Evolutionary conservation across 1,140 invertebrate genomes (phyloP).

Genomic region (Trichonephila clavata): DNA sequence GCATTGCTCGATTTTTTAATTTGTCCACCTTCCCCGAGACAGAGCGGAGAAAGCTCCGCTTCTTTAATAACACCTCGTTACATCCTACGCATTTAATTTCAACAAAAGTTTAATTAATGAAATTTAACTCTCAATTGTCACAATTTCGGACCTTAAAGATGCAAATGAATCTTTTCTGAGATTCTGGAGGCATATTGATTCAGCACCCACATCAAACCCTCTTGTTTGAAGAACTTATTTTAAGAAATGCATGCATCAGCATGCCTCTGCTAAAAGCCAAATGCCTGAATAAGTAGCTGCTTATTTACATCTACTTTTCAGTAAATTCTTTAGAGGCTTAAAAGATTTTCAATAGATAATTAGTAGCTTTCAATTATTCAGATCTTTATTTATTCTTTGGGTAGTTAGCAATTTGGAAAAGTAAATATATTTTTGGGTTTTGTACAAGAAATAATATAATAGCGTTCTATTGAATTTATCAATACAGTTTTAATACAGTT

Average conservation of each 20-base stretch:
- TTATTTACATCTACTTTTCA: conserved; percentile 19
- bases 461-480: too few relatives aligned
- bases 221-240: neutral
- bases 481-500: too few relatives aligned
- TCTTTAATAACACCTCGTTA: conserved; percentile 38
- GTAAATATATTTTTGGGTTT: too few relatives aligned
- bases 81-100: conserved; percentile 9
- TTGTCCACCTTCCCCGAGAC: neutral
- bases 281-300: neutral
- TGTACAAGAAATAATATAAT: too few relatives aligned
- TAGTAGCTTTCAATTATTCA: neutral
- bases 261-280: neutral
- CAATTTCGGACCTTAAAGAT: conserved; percentile 40
- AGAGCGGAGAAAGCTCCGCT: neutral
- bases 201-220: neutral
- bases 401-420: too few relatives aligned
- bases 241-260: neutral
- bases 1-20: neutral
- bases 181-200: conserved; percentile 12
- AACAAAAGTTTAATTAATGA: conserved; percentile 48
- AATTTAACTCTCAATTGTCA: conserved; percentile 46
- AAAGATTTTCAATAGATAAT: neutral
- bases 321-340: neutral
- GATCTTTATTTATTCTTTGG: neutral
- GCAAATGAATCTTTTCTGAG: conserved; percentile 35